These are phyloP conservation scores for Sciaenops ocellatus DNA, from an alignment of 2,797 vertebrate species.

Conservation along the genomic window DNA sequence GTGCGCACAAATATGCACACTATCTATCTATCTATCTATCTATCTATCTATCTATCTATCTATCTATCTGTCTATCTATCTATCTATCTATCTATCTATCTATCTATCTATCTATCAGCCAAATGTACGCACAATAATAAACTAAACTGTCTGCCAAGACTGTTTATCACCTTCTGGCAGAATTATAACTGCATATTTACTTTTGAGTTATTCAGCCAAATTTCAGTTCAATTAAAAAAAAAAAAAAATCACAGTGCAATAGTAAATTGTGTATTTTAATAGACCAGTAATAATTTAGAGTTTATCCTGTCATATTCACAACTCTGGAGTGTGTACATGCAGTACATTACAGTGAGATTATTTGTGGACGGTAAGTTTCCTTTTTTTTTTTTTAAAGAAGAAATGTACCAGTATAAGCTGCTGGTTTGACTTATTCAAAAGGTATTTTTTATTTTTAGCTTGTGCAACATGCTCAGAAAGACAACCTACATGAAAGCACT, in stretches of 20 bases:
- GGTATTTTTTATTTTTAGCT: neutral
- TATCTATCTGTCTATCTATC: no score
- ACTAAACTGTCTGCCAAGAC: neutral
- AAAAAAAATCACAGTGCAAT: neutral
- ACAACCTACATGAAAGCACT: no score
- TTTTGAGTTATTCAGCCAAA: neutral
- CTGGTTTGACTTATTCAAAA: neutral
- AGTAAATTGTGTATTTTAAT: neutral
- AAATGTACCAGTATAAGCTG: neutral
- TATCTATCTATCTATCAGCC: neutral
- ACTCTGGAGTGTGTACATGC: neutral
- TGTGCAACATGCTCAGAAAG: no score
- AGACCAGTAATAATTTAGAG: no score
- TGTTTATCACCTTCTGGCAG: neutral
- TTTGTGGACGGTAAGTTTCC: neutral
- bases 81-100: no score
- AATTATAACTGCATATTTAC: neutral
- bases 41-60: no score
- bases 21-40: neutral
- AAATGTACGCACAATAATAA: neutral
- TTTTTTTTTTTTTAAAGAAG: neutral
- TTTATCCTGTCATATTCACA: neutral
- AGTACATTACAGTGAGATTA: neutral
- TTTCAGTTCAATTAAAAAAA: neutral
- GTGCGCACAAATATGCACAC: neutral